Evolutionary conservation across 2,113 vertebrate species (phyloP).

Genomic region (Aptenodytes patagonicus): DNA sequence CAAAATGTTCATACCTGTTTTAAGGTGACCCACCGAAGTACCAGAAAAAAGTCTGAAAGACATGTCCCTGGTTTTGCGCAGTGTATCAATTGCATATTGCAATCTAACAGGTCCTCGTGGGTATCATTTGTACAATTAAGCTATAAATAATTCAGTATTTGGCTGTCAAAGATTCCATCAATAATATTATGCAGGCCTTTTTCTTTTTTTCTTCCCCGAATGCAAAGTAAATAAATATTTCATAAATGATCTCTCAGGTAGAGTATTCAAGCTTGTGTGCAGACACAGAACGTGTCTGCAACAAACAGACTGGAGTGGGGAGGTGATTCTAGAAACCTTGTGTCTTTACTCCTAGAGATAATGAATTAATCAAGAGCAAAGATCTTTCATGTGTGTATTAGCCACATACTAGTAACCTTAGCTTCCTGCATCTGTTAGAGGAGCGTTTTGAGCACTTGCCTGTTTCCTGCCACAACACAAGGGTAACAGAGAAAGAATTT

Average conservation of each 20-base stretch:
- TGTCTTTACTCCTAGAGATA: not conserved
- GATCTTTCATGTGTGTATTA: not conserved
- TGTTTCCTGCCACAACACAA: not conserved
- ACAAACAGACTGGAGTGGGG: not conserved
- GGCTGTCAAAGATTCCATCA: constrained; percentile 6
- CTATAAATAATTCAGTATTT: constrained; percentile 56
- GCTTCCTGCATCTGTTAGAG: not conserved
- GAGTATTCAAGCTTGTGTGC: not conserved
- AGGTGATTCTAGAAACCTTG: not conserved
- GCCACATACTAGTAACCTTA: not conserved
- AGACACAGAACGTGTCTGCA: not conserved
- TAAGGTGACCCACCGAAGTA: not conserved
- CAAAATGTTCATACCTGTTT: not conserved
- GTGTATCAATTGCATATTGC: constrained; percentile 12
- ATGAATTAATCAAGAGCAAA: constrained; percentile 1
- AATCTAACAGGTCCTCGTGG: not conserved
- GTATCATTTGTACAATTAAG: constrained; percentile 43
- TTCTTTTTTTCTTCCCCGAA: not conserved
- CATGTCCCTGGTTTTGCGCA: not conserved
- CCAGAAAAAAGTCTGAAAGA: not conserved
- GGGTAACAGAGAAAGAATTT: not conserved
- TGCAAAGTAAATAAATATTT: constrained; percentile 50
- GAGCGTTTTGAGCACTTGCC: not conserved
- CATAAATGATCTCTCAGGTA: not conserved
- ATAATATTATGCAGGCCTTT: constrained; percentile 15